Percentiles rank a stretch among this genome's conserved stretches.
Conservation (phyloP, 2,888 invertebrate genomes). For the Noctua fimbriata region DNA sequence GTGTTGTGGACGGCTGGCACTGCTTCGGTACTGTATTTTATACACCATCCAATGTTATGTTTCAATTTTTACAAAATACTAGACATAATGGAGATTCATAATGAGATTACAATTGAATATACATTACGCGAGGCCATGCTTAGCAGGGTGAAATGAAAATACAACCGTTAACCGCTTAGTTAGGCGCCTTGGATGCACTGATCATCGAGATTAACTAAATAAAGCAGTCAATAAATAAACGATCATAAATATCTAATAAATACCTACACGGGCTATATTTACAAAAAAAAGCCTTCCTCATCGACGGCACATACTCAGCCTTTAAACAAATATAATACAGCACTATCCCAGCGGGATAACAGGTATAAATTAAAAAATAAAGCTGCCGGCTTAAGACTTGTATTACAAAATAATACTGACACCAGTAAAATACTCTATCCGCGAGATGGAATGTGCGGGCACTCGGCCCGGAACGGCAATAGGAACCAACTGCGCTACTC, state of each 20-base stretch:
- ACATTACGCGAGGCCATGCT: conserved; percentile 87
- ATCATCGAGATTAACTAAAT: conserved; percentile 87
- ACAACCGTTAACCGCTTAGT: conserved; percentile 86
- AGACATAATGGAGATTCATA: conserved; percentile 86
- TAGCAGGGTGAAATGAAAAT: conserved; percentile 87
- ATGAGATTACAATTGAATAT: conserved; percentile 88
- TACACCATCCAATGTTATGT: conserved; percentile 88
- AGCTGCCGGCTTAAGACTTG: conserved; percentile 89
- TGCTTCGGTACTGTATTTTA: conserved; percentile 75
- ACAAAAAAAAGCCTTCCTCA: conserved; percentile 87
- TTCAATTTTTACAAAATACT: conserved; percentile 84
- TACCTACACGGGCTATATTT: conserved; percentile 90
- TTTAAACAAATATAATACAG: conserved; percentile 90
- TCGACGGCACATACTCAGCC: conserved; percentile 87
- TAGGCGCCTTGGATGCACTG: conserved; percentile 82
- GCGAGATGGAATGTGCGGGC: conserved; percentile 88
- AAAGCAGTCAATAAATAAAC: conserved; percentile 91
- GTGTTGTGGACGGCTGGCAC: conserved; percentile 65
- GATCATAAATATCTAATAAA: conserved; percentile 91
- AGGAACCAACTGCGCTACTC: conserved; percentile 84
- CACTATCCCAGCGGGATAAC: conserved; percentile 89
- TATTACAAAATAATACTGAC: conserved; percentile 90
- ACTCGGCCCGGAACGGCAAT: conserved; percentile 77
- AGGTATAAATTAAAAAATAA: conserved; percentile 90
- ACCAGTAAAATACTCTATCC: conserved; percentile 88